Evolutionary conservation across 2,888 invertebrate genomes (phyloP).

Genomic region (Torymus texanus): DNA sequence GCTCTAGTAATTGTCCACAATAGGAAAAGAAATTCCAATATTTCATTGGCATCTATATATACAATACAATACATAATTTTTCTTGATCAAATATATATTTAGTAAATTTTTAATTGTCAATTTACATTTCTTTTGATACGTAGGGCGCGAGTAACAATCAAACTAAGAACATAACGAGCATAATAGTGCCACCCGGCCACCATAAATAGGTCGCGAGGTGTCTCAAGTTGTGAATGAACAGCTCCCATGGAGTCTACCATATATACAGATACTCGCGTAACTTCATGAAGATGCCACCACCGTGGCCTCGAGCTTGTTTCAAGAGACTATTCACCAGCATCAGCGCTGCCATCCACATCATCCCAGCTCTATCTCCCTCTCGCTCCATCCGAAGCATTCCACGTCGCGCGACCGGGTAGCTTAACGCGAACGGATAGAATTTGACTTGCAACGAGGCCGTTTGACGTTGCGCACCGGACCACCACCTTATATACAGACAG

Average conservation of each 20-base stretch:
- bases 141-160: too few relatives aligned
- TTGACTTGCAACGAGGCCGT: conserved; percentile 58
- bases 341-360: neutral
- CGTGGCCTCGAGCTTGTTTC: neutral
- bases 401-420: conserved; percentile 27
- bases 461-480: conserved; percentile 28
- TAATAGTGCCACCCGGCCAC: too few relatives aligned
- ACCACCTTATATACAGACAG: conserved; percentile 23
- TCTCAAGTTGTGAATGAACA: neutral
- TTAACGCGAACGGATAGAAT: conserved; percentile 57
- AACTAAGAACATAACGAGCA: too few relatives aligned
- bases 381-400: conserved; percentile 26
- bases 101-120: too few relatives aligned
- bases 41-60: too few relatives aligned
- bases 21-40: too few relatives aligned
- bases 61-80: too few relatives aligned
- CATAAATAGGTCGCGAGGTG: conserved; percentile 4
- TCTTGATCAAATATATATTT: too few relatives aligned
- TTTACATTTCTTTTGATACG: too few relatives aligned
- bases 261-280: neutral
- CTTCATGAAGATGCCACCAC: conserved; percentile 6
- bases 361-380: neutral
- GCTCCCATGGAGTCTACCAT: too few relatives aligned
- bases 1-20: too few relatives aligned
- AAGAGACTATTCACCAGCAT: conserved; percentile 1